Evolutionary conservation across 2,113 vertebrate genomes (phyloP).

Genomic region (Nesoenas mayeri): DNA sequence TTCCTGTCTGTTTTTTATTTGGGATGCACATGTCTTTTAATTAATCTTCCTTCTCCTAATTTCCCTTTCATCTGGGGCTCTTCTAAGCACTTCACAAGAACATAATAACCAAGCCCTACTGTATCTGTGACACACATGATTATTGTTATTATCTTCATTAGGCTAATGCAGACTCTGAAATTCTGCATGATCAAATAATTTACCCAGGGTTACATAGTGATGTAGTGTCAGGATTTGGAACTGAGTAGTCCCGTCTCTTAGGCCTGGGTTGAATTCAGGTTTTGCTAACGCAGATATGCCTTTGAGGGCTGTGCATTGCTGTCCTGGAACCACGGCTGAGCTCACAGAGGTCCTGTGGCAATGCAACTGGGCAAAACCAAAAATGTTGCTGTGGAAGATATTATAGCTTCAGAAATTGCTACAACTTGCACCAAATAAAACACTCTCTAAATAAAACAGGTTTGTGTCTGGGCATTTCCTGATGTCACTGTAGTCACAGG

Average conservation of each 20-base stretch:
- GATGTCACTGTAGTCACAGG: background rate
- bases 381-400: background rate
- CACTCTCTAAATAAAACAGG: background rate
- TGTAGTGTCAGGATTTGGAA: background rate
- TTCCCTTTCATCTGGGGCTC: conserved; percentile 51
- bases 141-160: conserved; percentile 67
- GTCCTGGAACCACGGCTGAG: background rate
- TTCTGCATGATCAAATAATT: conserved; percentile 10
- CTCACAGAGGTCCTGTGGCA: background rate
- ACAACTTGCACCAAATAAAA: background rate
- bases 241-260: background rate
- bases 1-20: conserved; percentile 35
- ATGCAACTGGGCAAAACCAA: background rate
- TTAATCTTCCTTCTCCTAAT: conserved; percentile 48
- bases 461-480: background rate
- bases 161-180: conserved; percentile 32
- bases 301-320: background rate
- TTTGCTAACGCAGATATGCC: background rate
- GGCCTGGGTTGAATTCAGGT: background rate
- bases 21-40: conserved; percentile 39
- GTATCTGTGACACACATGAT: conserved; percentile 49
- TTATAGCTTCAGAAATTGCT: background rate
- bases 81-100: conserved; percentile 29
- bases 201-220: background rate
- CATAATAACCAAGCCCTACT: conserved; percentile 40